Percentiles rank a stretch among this genome's conserved stretches.
These are phyloP conservation scores for Enteromius thamalakanensis DNA, from an alignment of 2,797 vertebrate genomes.

Conservation along the genomic window DNA sequence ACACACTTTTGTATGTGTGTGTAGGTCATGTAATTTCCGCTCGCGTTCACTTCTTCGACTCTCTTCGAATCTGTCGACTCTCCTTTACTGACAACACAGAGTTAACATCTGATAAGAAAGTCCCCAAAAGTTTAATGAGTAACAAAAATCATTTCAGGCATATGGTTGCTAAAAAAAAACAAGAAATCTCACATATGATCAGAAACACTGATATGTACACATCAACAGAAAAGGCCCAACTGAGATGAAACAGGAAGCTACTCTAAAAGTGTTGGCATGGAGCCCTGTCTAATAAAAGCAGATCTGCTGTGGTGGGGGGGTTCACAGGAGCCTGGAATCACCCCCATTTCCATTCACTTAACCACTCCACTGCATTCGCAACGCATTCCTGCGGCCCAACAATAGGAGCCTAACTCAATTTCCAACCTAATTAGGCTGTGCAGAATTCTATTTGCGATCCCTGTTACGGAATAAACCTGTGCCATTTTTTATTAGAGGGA, in stretches of 20 bases:
- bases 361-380: slow-evolving; percentile 76
- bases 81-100: background rate
- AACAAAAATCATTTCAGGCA: slow-evolving; percentile 37
- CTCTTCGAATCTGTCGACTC: background rate
- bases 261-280: slow-evolving; percentile 60
- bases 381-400: slow-evolving; percentile 75
- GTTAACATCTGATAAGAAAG: slow-evolving; percentile 42
- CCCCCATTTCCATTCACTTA: slow-evolving; percentile 68
- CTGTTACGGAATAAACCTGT: slow-evolving; percentile 20
- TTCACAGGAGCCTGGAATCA: slow-evolving; percentile 45
- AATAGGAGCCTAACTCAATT: slow-evolving; percentile 73
- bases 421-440: slow-evolving; percentile 69
- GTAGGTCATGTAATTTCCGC: background rate
- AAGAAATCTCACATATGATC: slow-evolving; percentile 16
- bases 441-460: slow-evolving; percentile 73
- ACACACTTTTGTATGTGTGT: background rate
- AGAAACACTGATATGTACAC: slow-evolving; percentile 11
- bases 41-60: too few relatives aligned
- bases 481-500: slow-evolving; percentile 16
- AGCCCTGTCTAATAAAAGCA: slow-evolving; percentile 72
- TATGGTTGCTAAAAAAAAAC: slow-evolving; percentile 31
- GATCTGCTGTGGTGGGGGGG: slow-evolving; percentile 50
- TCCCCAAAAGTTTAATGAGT: slow-evolving; percentile 20
- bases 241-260: background rate
- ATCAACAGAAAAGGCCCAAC: background rate